Conservation (phyloP, 1,140 invertebrate species). For the fruit fly (Drosophila melanogaster) region DNA sequence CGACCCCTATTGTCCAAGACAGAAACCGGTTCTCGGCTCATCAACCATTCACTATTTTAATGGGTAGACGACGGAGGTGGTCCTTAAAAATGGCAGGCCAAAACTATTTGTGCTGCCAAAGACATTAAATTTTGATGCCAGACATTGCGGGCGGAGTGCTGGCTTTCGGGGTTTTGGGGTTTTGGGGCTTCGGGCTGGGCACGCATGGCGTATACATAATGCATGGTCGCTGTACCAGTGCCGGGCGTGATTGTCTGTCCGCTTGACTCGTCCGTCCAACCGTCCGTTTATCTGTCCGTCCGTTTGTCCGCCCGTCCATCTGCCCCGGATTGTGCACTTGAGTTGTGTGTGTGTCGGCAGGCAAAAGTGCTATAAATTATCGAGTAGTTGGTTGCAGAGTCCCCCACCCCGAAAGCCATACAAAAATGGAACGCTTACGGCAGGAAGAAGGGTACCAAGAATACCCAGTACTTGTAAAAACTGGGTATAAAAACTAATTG, state of each 20-base stretch:
- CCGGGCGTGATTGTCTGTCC: slow-evolving; percentile 67
- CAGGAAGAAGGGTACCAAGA: too few species aligned
- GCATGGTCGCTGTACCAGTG: slow-evolving; percentile 63
- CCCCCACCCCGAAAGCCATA: slow-evolving; percentile 4
- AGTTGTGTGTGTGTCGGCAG: slow-evolving; percentile 61
- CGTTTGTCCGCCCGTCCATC: slow-evolving; percentile 1
- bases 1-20: slow-evolving; percentile 17
- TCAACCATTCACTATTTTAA: slow-evolving; percentile 4
- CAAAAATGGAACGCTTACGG: slow-evolving; percentile 1
- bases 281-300: slow-evolving; percentile 13
- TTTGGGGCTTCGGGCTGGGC: slow-evolving; percentile 6
- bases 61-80: slow-evolving; percentile 2
- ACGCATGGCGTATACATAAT: slow-evolving; percentile 77
- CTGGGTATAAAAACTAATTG: too few species aligned
- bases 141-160: slow-evolving; percentile 11
- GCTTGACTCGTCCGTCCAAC: not conserved
- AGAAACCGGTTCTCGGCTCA: slow-evolving; percentile 21
- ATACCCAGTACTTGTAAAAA: not conserved
- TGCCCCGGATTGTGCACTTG: slow-evolving; percentile 62
- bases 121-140: slow-evolving; percentile 78
- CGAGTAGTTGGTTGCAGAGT: slow-evolving; percentile 68
- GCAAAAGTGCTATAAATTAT: slow-evolving; percentile 79
- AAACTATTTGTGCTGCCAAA: slow-evolving; percentile 74
- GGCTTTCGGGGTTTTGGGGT: not conserved
- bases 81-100: slow-evolving; percentile 68